Base-by-base conservation (phyloP, 2,113 vertebrate genomes). In the Siphamia tubifer region DNA sequence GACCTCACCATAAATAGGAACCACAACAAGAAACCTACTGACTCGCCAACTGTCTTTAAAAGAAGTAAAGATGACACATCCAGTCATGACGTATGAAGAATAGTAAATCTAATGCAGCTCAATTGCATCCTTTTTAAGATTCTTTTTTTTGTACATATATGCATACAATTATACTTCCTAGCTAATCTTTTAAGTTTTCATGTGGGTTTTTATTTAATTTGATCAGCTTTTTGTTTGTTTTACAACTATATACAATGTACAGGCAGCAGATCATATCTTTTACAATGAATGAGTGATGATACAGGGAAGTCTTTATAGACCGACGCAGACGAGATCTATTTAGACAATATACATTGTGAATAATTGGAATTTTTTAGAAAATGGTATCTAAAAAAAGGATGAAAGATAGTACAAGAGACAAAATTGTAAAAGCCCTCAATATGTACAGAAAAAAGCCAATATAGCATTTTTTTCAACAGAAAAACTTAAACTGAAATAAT, bases 231-330 rank as follows among this genome's bases (percentile, higher is more conserved):
- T 81, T 42, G 81, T 86, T 86, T 85, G 81, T 91, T 93, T 92
- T 92, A 93, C 92, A 94, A 91, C 87, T 93, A 93, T 94, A 91
- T 94, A 94, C 93, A 94, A 92, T 93, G 89, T 93, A 94, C 93
- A 94, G 89, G 90, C 85, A 92, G 90, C 91, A 92, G 92, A 92
- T 90, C 79, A 87, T 90, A 90, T 81, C 85, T 89, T 87, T 92
- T 87, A 89, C 85, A 91, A 87, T 81, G 74, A 81, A 77, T 85
- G 84, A 90, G 84, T 83, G 89, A 85, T 85, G 88, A 90, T 80
- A 90, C 82, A 88, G 77, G 85, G 74, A 82, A 53, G 85, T 83
- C 79, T 74, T 74, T 65, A 74, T 68, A 77, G 85, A 79, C 87
- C 61, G 62, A 87, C 76, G 81, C 36, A 51, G 75, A 85, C 82